Evolutionary conservation across 2,888 invertebrate species (phyloP), one percentile per base, ranked within the genome.

Genomic region (Parnassius apollo): DNA sequence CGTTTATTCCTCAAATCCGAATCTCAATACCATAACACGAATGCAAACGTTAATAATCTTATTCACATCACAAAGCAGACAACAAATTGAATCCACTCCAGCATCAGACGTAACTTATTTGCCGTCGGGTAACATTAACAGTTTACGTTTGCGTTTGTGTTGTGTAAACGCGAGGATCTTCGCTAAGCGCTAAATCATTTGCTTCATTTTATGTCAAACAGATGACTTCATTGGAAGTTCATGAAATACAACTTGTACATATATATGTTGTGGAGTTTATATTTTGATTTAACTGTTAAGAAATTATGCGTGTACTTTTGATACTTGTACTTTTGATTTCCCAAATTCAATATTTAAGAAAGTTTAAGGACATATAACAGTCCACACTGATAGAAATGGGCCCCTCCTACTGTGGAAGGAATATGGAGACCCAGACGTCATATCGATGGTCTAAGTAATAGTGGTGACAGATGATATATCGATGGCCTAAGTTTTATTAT

Each of bases 101-200:
- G 59, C 56, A 59, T 51, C 62, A 48, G 35, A 25, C 49, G 56
- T 49, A 60, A 60, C 56, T 55, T 59, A 59, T 59, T 53, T 51
- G 62, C 48, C 48, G 57, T 53, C 60, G 64, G 64, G 53, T 64
- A 64, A 56, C 57, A 50, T 59, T 59, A 60, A 64, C 60, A 53
- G 64, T 60, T 64, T 64, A 60, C 60, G 64, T 64, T 57, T 63
- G 55, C 55, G 54, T 53, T 59, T 57, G 59, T 57, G 48, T 57
- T 57, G 64, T 45, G 53, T 57, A 60, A 57, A 59, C 64, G 57
- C 44, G 59, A 52, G 53, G 60, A 64, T 59, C 59, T 59, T 59
- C 59, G 42, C 56, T 63, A 63, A 63, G 63, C 51, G 63, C 59
- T 63, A 63, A 59, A 63, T 63, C 63, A 63, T 63, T 63, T 46